Conservation (phyloP, 2,113 vertebrate genomes). For the Trochalopteron elliotii region DNA sequence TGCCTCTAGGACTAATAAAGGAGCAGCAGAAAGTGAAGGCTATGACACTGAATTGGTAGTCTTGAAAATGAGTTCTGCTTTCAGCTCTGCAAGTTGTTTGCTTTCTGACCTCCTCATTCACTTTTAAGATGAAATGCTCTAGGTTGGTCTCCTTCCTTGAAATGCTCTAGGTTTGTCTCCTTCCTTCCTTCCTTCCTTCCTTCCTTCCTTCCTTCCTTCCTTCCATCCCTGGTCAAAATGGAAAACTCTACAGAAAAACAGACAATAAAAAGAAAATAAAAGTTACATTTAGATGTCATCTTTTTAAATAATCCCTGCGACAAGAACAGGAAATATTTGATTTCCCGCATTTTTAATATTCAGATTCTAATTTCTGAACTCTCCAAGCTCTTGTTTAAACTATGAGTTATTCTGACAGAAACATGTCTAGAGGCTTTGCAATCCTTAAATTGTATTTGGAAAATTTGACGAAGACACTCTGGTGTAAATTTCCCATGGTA, state of each 20-base stretch:
- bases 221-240: neutral
- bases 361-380: neutral
- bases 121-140: neutral
- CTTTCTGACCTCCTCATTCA: neutral
- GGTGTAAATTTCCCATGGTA: neutral
- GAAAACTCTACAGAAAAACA: neutral
- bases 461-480: neutral
- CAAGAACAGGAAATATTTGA: neutral
- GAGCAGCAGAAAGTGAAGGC: neutral
- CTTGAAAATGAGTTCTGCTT: neutral
- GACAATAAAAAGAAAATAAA: neutral
- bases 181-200: neutral
- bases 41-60: neutral
- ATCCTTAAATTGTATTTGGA: neutral
- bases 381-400: neutral
- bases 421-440: neutral
- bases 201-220: no score
- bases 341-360: neutral
- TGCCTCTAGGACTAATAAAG: neutral
- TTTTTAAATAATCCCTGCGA: neutral
- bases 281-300: neutral
- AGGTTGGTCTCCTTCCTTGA: neutral
- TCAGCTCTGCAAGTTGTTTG: neutral
- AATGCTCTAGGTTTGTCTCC: accelerated
- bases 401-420: neutral